Conservation (phyloP, 2,888 invertebrate species). For the Microdon myrmicae region DNA sequence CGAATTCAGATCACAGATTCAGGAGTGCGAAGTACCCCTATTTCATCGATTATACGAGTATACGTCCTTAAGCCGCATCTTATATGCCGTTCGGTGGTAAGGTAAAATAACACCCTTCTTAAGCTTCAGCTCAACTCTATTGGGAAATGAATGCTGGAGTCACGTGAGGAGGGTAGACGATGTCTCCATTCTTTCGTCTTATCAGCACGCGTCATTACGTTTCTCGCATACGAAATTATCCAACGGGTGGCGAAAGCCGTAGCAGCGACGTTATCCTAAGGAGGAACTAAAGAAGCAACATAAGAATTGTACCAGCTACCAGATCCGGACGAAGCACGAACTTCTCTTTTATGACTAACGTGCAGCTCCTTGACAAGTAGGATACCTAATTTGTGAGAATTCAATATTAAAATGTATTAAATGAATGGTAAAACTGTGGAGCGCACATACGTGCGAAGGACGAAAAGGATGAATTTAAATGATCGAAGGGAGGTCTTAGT, state of each 20-base stretch:
- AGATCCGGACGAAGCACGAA: conserved; percentile 18
- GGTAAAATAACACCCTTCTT: conserved; percentile 10
- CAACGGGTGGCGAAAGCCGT: background rate
- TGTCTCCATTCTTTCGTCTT: conserved; percentile 37
- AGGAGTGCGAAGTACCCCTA: conserved; percentile 29
- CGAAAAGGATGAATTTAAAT: conserved; percentile 10
- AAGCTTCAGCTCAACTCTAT: conserved; percentile 15
- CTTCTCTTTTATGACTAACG: conserved; percentile 43
- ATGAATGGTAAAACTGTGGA: conserved; percentile 37
- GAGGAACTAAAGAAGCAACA: too few relatives aligned
- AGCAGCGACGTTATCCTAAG: background rate
- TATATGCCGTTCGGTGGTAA: conserved; percentile 4
- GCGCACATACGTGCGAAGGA: conserved; percentile 9
- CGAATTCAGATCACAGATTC: conserved; percentile 3
- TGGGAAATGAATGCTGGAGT: background rate
- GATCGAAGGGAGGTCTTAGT: conserved; percentile 31
- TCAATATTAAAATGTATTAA: conserved; percentile 48
- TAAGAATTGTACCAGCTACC: too few relatives aligned
- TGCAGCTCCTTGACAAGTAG: conserved; percentile 43
- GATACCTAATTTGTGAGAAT: conserved; percentile 50
- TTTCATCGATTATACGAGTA: conserved; percentile 32
- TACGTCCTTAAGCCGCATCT: conserved; percentile 18
- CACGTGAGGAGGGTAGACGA: conserved; percentile 1
- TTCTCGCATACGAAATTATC: conserved; percentile 28
- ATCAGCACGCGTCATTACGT: conserved; percentile 35